Percentiles rank a stretch among this genome's conserved stretches.
Conservation (phyloP, 2,888 invertebrate genomes). For the Eilema caniola region DNA sequence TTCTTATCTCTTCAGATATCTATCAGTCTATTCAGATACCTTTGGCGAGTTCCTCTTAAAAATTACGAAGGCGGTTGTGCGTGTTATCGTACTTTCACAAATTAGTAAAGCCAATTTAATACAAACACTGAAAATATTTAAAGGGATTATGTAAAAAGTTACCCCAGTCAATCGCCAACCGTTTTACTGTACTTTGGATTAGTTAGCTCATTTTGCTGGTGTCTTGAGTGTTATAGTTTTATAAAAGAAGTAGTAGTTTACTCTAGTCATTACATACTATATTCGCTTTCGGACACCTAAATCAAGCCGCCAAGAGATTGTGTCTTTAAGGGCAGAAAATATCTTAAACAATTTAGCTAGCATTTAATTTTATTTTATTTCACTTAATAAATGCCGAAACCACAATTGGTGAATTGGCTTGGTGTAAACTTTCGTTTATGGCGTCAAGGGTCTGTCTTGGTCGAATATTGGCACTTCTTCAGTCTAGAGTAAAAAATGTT, state of each 20-base stretch:
- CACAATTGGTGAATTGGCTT: too few species aligned
- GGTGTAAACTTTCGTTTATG: too few species aligned
- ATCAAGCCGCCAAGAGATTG: background rate
- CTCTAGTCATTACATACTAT: background rate
- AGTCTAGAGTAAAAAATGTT: too few species aligned
- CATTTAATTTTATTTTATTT: too few species aligned
- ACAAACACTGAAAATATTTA: constrained; percentile 4
- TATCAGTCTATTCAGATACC: too few species aligned
- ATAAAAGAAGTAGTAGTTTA: background rate
- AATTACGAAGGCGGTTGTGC: background rate
- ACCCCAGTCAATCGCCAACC: constrained; percentile 34
- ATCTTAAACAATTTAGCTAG: background rate
- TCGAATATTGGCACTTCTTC: too few species aligned
- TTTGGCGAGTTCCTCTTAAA: background rate
- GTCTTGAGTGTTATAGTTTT: background rate
- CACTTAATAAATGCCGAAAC: too few species aligned
- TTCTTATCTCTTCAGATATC: too few species aligned
- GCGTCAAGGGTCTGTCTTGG: too few species aligned
- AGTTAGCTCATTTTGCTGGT: constrained; percentile 1
- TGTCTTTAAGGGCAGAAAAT: background rate
- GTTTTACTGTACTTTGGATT: background rate
- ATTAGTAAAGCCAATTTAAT: background rate
- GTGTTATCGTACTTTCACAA: background rate
- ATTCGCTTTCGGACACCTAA: background rate
- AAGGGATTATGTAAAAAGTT: constrained; percentile 20